Conservation (phyloP, 2,888 invertebrate species). For the Microdon myrmicae region DNA sequence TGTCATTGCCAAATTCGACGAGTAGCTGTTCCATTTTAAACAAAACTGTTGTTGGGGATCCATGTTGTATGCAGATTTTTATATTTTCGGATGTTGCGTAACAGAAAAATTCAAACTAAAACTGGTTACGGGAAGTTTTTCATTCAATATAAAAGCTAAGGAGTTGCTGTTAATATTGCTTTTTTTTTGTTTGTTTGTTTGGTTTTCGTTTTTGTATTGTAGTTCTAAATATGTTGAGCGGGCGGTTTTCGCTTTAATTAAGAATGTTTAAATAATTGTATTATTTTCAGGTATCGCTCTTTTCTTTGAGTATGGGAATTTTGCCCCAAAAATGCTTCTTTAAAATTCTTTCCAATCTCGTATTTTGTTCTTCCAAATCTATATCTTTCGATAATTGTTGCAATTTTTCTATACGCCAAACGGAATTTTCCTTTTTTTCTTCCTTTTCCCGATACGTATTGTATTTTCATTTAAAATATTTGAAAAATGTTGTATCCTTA, state of each 20-base stretch:
- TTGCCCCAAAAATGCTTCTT: constrained; percentile 8
- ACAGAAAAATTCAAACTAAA: constrained; percentile 9
- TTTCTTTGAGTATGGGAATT: constrained; percentile 1
- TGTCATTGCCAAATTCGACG: constrained; percentile 90
- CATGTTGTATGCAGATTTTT: constrained; percentile 72
- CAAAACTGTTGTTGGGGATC: constrained; percentile 95
- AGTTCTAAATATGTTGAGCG: constrained; percentile 13
- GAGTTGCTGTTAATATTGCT: constrained; percentile 5
- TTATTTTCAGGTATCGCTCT: constrained; percentile 24
- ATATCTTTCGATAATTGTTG: constrained; percentile 31
- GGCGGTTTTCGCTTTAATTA: constrained; percentile 5
- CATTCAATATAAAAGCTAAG: constrained; percentile 11
- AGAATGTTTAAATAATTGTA: constrained; percentile 8
- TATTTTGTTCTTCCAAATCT: constrained; percentile 42
- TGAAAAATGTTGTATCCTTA: constrained; percentile 25
- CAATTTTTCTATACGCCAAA: constrained; percentile 59
- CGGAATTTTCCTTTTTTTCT: constrained; percentile 63
- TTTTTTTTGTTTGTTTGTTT: constrained; percentile 25
- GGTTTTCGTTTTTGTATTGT: constrained; percentile 4
- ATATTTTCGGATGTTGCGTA: constrained; percentile 28
- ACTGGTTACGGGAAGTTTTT: no score
- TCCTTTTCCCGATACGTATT: constrained; percentile 59
- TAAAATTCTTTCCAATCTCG: constrained; percentile 27
- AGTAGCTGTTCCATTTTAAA: constrained; percentile 96
- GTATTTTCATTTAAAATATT: constrained; percentile 58